These are phyloP conservation scores for Macrosiphum euphorbiae DNA, from an alignment of 2,888 invertebrate genomes.

Conservation along the genomic window DNA sequence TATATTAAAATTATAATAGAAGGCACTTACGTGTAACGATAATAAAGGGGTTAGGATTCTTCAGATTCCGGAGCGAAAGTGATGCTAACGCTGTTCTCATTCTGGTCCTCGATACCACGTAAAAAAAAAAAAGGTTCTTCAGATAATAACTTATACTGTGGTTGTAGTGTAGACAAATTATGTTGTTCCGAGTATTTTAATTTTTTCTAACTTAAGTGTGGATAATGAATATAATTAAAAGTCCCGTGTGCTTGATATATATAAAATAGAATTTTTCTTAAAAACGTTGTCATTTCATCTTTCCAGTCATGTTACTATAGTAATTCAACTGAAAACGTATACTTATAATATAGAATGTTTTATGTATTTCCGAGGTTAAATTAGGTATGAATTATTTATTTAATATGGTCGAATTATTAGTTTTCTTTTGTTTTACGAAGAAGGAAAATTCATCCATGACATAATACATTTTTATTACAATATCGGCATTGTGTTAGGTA, in stretches of 20 bases:
- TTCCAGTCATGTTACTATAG: neutral
- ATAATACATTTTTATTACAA: slow-evolving; percentile 18
- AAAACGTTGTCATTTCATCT: neutral
- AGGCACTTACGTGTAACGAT: too few relatives aligned
- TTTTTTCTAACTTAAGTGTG: neutral
- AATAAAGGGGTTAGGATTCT: too few relatives aligned
- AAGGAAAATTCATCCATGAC: neutral
- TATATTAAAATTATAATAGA: too few relatives aligned
- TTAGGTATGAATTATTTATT: neutral
- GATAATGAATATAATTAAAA: neutral
- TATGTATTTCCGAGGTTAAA: neutral
- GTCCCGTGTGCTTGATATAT: neutral
- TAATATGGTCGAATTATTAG: neutral
- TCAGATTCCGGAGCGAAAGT: too few relatives aligned
- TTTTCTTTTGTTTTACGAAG: slow-evolving; percentile 12
- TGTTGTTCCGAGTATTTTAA: neutral
- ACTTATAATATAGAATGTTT: neutral
- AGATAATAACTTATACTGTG: neutral
- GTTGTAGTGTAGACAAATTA: neutral
- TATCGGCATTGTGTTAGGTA: slow-evolving; percentile 6
- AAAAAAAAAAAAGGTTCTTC: too few relatives aligned
- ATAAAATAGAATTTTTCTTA: neutral
- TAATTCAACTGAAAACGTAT: neutral
- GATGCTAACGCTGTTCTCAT: too few relatives aligned
- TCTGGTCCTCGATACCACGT: too few relatives aligned